Conservation (phyloP, 2,113 vertebrate species). For the Gymnorhina tibicen region DNA sequence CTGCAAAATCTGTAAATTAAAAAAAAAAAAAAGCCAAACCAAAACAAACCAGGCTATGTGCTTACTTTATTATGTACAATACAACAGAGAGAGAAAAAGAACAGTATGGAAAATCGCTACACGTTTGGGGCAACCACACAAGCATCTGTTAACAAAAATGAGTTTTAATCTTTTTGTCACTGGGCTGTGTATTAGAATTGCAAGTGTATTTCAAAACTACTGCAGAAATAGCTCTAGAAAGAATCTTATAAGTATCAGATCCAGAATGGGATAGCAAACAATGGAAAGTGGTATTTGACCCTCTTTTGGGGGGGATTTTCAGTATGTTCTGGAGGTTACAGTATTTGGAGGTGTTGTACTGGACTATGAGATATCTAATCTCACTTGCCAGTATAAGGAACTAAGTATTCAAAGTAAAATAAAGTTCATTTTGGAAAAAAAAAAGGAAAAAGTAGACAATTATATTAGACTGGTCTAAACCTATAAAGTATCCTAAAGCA, state of each 20-base stretch:
- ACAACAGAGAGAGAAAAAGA: neutral
- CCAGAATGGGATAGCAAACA: neutral
- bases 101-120: neutral
- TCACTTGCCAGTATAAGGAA: neutral
- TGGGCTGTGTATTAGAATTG: neutral
- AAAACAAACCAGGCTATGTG: neutral
- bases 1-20: constrained; percentile 51
- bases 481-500: neutral
- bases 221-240: neutral
- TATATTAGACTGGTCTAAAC: neutral
- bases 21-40: neutral
- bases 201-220: neutral
- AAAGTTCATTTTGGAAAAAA: neutral
- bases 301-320: neutral
- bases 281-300: neutral
- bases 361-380: neutral
- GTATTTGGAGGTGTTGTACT: neutral
- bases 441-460: neutral
- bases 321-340: neutral
- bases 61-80: neutral
- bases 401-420: neutral
- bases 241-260: neutral
- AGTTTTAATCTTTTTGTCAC: neutral
- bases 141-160: neutral
- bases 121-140: neutral